A percentile compares a stretch with the other conserved stretches of the same genome.
Evolutionary conservation across 2,797 vertebrate genomes (phyloP).

Genomic region (Balearica regulorum): DNA sequence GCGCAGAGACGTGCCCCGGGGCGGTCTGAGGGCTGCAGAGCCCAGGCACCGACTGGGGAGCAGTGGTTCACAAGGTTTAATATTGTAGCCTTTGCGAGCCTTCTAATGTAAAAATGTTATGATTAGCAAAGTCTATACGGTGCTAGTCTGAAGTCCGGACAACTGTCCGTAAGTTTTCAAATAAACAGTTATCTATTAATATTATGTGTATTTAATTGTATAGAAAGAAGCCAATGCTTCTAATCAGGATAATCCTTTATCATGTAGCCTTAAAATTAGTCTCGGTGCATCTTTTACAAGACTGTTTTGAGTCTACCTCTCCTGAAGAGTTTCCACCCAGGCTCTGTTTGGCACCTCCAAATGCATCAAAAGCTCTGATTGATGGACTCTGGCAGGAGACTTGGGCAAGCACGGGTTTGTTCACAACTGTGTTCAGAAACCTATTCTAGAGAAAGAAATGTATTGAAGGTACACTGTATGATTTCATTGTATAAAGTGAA

Average conservation of each 20-base stretch:
- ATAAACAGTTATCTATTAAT: not conserved
- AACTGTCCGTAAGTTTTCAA: not conserved
- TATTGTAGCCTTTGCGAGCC: not conserved
- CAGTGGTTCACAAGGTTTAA: not conserved
- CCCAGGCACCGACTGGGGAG: not conserved
- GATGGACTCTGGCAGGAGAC: not conserved
- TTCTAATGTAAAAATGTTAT: not conserved
- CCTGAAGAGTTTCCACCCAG: not conserved
- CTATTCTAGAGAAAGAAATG: not conserved
- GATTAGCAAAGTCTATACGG: not conserved
- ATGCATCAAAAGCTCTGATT: not conserved
- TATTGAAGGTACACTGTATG: not conserved
- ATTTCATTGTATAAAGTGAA: not conserved
- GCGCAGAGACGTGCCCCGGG: rapidly evolving
- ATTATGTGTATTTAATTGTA: not conserved
- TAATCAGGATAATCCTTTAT: not conserved
- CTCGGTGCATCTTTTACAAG: not conserved
- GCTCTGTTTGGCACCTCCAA: not conserved
- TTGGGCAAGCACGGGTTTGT: not conserved
- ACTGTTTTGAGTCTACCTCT: not conserved
- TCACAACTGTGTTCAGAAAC: not conserved
- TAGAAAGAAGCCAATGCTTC: not conserved
- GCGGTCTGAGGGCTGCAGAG: not conserved
- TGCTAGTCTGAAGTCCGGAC: not conserved
- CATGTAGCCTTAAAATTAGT: not conserved